Evolutionary conservation across 2,113 vertebrate species (phyloP), one percentile per base, ranked within the genome.

Genomic region (Corythornis cristatus): DNA sequence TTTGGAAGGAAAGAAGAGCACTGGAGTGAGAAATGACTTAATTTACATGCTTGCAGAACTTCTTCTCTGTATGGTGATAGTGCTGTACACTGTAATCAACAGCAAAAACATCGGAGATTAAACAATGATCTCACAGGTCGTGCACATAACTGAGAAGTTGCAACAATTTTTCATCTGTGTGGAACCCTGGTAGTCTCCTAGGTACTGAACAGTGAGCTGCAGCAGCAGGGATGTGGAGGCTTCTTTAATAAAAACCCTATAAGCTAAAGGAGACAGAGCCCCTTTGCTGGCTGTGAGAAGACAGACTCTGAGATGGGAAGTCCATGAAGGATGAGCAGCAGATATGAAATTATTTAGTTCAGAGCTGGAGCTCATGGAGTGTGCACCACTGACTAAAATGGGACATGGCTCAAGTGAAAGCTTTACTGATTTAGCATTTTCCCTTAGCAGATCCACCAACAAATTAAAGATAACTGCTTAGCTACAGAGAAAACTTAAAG

Each of bases 1-100:
- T 29, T 84, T 65, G 65, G 60, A 91, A 93, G 70, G 43, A 90
- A 94, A 83, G 33, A 86, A 58, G 50, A 94, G 42, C 72, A 54
- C 8, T 58, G 67, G 76, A 73, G 37, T 93, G 84, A 93, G 54
- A 93, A 95, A 89, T 70, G 0, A 46, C 62, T 91, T 90, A 10
- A 93, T 94, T 83, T 93, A 62, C 56, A 46, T 70, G 53, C 70
- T 92, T 90, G 45, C 48, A 81, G 70, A 92, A 15, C 22, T 68
- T 16, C n/a, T 77, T 45, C 23, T 84, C 17, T 85, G 12, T 70
- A 28, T 79, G 70, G 35, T 78, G 53, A 53, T 50, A 70, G 42
- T 21, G 23, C 23, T 89, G 46, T 43, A 86, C 40, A 19, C 22
- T 79, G 45, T 45, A 82, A 93, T 92, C 57, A 90, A 57, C 45